Percentiles rank a stretch among this genome's conserved stretches.
phyloP scores from a whole-genome alignment of 2,888 invertebrate genomes.

The Sinodicranocentrus sp. region DNA sequence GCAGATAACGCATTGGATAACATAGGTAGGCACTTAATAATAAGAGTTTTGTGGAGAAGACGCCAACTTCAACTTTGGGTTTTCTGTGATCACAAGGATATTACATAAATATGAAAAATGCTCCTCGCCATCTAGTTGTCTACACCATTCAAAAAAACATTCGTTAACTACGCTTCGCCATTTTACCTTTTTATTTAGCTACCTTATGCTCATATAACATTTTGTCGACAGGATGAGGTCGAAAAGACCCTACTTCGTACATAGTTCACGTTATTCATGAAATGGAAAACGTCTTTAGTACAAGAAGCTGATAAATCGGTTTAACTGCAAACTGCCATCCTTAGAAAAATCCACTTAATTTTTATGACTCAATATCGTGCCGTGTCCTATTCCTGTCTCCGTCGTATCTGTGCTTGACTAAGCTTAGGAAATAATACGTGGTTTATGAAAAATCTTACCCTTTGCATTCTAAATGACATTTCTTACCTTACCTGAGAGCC shows the following conservation, averaged over 20 bases:
- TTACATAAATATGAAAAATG: not conserved
- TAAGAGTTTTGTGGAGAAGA: not conserved
- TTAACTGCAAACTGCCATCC: slow-evolving; percentile 58
- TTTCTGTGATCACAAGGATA: not conserved
- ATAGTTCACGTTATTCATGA: slow-evolving; percentile 35
- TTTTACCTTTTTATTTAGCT: not conserved
- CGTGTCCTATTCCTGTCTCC: slow-evolving; percentile 14
- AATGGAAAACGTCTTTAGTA: slow-evolving; percentile 30
- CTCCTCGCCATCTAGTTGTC: not conserved
- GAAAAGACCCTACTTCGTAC: slow-evolving; percentile 10
- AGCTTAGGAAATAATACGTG: too few species aligned
- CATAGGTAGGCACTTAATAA: not conserved
- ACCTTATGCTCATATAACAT: not conserved
- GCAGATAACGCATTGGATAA: not conserved
- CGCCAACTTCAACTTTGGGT: not conserved
- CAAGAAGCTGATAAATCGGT: slow-evolving; percentile 57
- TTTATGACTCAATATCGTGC: slow-evolving; percentile 64
- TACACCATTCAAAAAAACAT: not conserved
- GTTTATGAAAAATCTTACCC: too few species aligned
- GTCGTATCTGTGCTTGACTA: too few species aligned
- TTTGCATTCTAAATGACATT: too few species aligned
- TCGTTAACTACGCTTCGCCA: not conserved
- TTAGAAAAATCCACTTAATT: slow-evolving; percentile 65
- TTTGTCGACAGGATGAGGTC: not conserved
- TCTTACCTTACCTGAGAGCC: too few species aligned